These are phyloP conservation scores for Lophotriccus pileatus DNA, from an alignment of 2,797 vertebrate species.

Conservation along the genomic window DNA sequence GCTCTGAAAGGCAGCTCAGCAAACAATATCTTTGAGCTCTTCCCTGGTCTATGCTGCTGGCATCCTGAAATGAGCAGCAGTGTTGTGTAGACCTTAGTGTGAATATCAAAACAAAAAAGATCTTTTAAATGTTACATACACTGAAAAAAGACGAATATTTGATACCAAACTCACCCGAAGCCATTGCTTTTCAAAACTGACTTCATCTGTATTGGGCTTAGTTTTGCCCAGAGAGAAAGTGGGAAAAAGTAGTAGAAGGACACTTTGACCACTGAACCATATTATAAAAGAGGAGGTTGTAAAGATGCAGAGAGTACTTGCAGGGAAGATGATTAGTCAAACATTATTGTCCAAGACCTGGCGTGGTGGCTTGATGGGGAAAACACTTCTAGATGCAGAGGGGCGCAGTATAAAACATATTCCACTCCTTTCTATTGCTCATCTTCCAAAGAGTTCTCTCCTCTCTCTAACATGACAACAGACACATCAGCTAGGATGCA, in stretches of 20 bases:
- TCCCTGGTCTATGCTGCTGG: not conserved
- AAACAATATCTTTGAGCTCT: not conserved
- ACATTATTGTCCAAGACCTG: not conserved
- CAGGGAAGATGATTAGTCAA: not conserved
- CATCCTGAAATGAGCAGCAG: not conserved
- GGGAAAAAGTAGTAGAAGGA: not conserved
- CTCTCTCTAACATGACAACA: not conserved
- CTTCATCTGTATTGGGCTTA: not conserved
- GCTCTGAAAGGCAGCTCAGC: not conserved
- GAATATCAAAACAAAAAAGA: not conserved
- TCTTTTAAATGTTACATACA: not conserved
- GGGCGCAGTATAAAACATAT: not conserved
- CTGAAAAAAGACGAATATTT: not conserved
- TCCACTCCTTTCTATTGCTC: not conserved
- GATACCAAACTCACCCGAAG: not conserved
- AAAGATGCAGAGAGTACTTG: not conserved
- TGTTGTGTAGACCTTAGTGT: not conserved
- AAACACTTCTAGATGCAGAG: not conserved
- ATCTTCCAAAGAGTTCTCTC: not conserved
- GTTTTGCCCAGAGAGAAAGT: not conserved
- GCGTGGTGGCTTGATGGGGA: not conserved
- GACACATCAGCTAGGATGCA: not conserved
- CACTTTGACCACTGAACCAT: not conserved
- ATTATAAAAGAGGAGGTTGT: not conserved
- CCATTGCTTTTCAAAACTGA: not conserved